phyloP scores from a whole-genome alignment of 2,888 invertebrate species.

The Calliscelio sp. region DNA sequence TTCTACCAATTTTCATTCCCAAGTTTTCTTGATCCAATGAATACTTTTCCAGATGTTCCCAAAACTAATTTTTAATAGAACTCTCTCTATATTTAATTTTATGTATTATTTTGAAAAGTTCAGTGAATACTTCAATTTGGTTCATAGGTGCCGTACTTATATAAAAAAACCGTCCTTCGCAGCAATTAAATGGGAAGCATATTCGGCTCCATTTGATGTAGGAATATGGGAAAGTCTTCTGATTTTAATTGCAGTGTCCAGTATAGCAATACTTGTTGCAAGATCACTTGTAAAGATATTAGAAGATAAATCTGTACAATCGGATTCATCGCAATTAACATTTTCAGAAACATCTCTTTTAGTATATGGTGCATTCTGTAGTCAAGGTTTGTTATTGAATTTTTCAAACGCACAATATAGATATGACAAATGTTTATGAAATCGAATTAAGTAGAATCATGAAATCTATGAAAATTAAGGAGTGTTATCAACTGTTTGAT shows the following conservation, averaged over 20 bases:
- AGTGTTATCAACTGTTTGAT: no score
- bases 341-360: conserved; percentile 79
- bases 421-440: no score
- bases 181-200: conserved; percentile 83
- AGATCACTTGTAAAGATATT: conserved; percentile 58
- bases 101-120: no score
- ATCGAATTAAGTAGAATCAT: no score
- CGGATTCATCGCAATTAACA: conserved; percentile 28
- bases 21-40: no score
- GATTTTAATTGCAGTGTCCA: conserved; percentile 77
- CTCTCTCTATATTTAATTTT: no score
- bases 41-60: no score
- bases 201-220: conserved; percentile 81
- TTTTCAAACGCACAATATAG: no score
- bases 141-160: conserved; percentile 80
- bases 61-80: no score
- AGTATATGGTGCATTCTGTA: conserved; percentile 82
- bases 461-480: no score
- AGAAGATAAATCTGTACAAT: background rate
- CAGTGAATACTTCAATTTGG: no score
- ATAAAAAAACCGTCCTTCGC: conserved; percentile 81
- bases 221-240: conserved; percentile 81
- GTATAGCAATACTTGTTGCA: conserved; percentile 76
- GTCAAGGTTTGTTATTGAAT: conserved; percentile 80
- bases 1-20: no score